Evolutionary conservation across 2,888 invertebrate species (phyloP).

Genomic region (Prenolepis imparis): DNA sequence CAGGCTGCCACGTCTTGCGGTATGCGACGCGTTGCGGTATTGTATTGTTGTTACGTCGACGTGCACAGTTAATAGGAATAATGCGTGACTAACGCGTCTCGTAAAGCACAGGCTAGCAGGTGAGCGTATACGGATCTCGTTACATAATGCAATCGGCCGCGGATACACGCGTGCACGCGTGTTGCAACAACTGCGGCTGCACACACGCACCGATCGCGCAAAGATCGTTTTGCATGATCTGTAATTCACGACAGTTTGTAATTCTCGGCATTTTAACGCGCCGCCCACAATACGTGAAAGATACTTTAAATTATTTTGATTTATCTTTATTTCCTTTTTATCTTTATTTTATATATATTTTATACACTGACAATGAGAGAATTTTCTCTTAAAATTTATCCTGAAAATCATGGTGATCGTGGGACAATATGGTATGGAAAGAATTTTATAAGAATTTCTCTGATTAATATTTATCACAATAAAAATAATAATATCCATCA

Average conservation of each 20-base stretch:
- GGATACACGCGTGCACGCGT: conserved; percentile 63
- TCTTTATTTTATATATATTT: not conserved
- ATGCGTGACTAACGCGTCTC: conserved; percentile 70
- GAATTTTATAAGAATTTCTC: no score
- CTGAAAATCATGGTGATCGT: no score
- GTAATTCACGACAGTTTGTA: conserved; percentile 24
- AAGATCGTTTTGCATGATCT: conserved; percentile 24
- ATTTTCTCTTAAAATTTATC: no score
- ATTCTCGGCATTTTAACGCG: not conserved
- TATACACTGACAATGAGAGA: no score
- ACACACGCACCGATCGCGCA: not conserved
- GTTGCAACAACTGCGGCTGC: conserved; percentile 36
- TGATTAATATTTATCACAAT: no score
- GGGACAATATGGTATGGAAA: no score
- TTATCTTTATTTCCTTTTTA: not conserved
- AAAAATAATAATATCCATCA: no score
- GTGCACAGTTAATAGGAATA: conserved; percentile 73
- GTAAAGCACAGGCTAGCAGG: conserved; percentile 61
- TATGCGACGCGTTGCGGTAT: conserved; percentile 58
- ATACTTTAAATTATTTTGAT: not conserved
- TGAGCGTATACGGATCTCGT: conserved; percentile 68
- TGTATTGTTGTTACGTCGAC: conserved; percentile 62
- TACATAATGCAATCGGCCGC: conserved; percentile 67
- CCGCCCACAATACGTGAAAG: not conserved
- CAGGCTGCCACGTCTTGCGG: not conserved